Conservation (phyloP, 2,888 invertebrate genomes). For the Thecophora atra region DNA sequence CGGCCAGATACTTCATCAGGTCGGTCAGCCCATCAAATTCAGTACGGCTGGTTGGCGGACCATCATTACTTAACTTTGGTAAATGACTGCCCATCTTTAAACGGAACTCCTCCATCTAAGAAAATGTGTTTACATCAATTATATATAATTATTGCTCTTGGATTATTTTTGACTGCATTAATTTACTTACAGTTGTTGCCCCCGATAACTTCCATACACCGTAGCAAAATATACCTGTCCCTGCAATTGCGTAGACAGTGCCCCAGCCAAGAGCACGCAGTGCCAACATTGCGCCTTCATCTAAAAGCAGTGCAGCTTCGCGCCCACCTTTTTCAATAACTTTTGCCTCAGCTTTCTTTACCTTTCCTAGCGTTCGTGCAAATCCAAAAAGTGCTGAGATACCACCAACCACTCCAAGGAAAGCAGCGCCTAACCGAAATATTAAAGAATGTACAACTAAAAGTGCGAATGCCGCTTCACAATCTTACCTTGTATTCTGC, state of each 20-base stretch:
- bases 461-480: background rate
- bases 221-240: conserved; percentile 83
- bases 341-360: conserved; percentile 82
- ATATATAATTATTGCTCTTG: too few species aligned
- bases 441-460: background rate
- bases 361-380: conserved; percentile 78
- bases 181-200: conserved; percentile 76
- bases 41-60: conserved; percentile 82
- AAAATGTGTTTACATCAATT: background rate
- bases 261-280: conserved; percentile 88
- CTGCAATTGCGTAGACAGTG: conserved; percentile 85
- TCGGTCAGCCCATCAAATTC: conserved; percentile 89
- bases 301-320: conserved; percentile 72
- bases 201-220: conserved; percentile 90
- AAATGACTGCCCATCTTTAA: conserved; percentile 80
- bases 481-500: conserved; percentile 26
- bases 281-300: conserved; percentile 83
- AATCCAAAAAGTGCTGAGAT: conserved; percentile 85
- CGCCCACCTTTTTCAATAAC: conserved; percentile 79
- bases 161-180: background rate
- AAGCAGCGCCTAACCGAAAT: conserved; percentile 56
- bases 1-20: conserved; percentile 79
- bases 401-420: conserved; percentile 68
- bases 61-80: conserved; percentile 80
- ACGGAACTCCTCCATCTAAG: conserved; percentile 83